Percentiles rank a stretch among this genome's conserved stretches.
Conservation (phyloP, 2,113 vertebrate species). For the Siphamia tubifer region DNA sequence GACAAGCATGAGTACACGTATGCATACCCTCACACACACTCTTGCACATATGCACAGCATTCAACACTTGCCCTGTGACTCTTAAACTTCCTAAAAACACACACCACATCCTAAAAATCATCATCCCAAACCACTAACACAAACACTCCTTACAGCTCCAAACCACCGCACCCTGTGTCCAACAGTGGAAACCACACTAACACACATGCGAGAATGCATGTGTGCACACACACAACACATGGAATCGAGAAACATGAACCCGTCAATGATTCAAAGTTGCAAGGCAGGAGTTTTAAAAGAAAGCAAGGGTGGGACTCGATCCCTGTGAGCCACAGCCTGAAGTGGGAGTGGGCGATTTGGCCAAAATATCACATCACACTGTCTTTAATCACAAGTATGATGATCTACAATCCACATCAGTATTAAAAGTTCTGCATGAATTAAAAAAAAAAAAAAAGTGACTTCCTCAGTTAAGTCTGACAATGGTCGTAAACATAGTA, state of each 20-base stretch:
- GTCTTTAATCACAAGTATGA: no score
- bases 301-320: constrained; percentile 9
- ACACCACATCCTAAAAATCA: constrained; percentile 56
- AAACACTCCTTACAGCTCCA: constrained; percentile 44
- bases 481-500: no score
- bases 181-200: constrained; percentile 32
- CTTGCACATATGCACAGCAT: not conserved
- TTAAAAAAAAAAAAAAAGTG: no score
- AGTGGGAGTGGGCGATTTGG: no score
- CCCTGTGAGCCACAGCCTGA: not conserved
- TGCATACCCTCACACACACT: not conserved
- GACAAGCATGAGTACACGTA: constrained; percentile 18
- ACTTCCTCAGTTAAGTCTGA: no score
- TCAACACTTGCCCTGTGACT: constrained; percentile 44
- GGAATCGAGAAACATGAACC: not conserved
- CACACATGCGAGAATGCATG: not conserved
- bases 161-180: constrained; percentile 45
- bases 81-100: constrained; percentile 58
- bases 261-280: not conserved
- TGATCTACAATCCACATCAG: no score
- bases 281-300: not conserved
- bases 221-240: not conserved
- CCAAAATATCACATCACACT: no score
- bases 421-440: no score
- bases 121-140: constrained; percentile 53